Conservation (phyloP, 2,113 vertebrate genomes). For the Pygoscelis antarcticus region DNA sequence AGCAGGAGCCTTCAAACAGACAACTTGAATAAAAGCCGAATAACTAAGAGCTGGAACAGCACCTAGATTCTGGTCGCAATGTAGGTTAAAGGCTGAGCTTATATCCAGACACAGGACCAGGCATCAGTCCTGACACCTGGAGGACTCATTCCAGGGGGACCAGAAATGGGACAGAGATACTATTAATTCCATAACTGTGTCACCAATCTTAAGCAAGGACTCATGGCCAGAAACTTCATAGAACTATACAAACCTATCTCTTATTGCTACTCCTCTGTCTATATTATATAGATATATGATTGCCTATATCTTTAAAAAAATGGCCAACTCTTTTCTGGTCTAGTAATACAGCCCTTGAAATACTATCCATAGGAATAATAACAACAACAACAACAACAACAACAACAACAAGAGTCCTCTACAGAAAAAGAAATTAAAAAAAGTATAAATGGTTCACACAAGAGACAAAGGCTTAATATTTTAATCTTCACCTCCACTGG, state of each 20-base stretch:
- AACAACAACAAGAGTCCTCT: not conserved
- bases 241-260: not conserved
- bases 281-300: not conserved
- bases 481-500: not conserved
- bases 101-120: conserved; percentile 18
- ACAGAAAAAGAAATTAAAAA: not conserved
- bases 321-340: not conserved
- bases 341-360: not conserved
- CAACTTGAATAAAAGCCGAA: not conserved
- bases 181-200: conserved; percentile 58
- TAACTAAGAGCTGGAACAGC: not conserved
- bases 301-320: not conserved
- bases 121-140: conserved; percentile 30
- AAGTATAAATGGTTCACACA: not conserved
- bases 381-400: not conserved
- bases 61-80: conserved; percentile 42
- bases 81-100: conserved; percentile 56
- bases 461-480: not conserved
- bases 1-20: not conserved
- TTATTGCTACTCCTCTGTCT: not conserved
- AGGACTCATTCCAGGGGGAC: conserved; percentile 43
- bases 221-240: not conserved
- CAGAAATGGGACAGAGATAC: conserved; percentile 61
- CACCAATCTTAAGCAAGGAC: conserved; percentile 48
- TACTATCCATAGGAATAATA: not conserved